Percentiles rank a stretch among this genome's conserved stretches.
Evolutionary conservation across 2,888 invertebrate species (phyloP).

Genomic region (Drosophila putrida): DNA sequence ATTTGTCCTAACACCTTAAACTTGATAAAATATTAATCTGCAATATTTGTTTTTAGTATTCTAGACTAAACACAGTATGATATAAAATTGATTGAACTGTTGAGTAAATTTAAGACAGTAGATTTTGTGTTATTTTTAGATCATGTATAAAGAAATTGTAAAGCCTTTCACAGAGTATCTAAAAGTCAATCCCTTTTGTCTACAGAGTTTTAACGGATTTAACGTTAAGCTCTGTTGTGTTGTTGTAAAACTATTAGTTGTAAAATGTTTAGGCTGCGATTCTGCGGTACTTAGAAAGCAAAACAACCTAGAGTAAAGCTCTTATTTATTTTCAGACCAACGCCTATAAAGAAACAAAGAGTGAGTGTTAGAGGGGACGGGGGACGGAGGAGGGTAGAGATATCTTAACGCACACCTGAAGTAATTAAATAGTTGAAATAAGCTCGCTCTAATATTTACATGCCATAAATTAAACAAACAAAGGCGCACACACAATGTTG

Average conservation of each 20-base stretch:
- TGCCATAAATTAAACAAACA: slow-evolving; percentile 78
- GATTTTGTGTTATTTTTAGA: too few species aligned
- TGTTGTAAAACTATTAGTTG: too few species aligned
- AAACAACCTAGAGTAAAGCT: not conserved
- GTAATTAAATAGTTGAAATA: slow-evolving; percentile 80
- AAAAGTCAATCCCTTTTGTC: not conserved
- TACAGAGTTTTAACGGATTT: not conserved
- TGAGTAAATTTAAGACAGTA: too few species aligned
- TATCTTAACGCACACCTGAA: slow-evolving; percentile 62
- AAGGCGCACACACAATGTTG: slow-evolving; percentile 38
- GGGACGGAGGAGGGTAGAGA: not conserved
- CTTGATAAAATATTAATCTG: too few species aligned
- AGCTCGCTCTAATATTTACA: slow-evolving; percentile 76
- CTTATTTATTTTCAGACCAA: not conserved
- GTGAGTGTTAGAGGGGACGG: too few species aligned
- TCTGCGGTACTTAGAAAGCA: not conserved
- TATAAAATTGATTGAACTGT: too few species aligned
- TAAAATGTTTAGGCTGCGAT: too few species aligned
- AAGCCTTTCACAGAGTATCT: not conserved
- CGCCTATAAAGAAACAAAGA: not conserved
- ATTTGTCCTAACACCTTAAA: too few species aligned
- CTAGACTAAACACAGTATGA: too few species aligned
- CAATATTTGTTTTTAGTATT: too few species aligned
- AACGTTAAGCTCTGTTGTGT: too few species aligned
- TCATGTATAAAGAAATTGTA: not conserved